These are phyloP conservation scores for Lamprologus speciosus DNA, from an alignment of 2,113 vertebrate genomes.

Conservation along the genomic window DNA sequence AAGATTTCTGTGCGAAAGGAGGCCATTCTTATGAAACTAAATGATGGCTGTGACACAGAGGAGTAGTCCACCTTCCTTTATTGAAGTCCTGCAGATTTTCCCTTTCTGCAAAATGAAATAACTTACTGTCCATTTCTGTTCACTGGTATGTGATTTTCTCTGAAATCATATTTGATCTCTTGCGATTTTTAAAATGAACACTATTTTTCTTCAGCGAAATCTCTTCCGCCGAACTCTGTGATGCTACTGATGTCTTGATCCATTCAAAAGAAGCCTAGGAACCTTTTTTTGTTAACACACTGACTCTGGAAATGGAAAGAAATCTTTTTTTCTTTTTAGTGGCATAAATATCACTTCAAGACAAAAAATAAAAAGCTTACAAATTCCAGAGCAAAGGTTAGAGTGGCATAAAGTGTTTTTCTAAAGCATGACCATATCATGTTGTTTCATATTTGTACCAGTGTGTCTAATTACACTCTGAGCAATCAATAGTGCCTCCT, in stretches of 20 bases:
- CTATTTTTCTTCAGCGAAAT: not conserved
- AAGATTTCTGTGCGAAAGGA: not conserved
- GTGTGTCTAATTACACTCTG: conserved; percentile 17
- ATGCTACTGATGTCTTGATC: not conserved
- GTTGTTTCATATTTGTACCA: not conserved
- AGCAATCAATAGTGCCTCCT: not conserved
- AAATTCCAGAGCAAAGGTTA: not conserved
- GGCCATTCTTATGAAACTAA: not conserved
- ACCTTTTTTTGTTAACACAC: not conserved
- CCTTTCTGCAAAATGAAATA: not conserved
- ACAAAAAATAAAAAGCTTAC: not conserved
- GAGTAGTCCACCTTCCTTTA: not conserved
- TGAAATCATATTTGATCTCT: not conserved
- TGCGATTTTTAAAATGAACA: not conserved
- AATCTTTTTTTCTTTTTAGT: not conserved
- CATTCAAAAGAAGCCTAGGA: not conserved
- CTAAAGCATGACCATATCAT: not conserved
- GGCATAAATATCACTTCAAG: not conserved
- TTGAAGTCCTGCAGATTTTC: not conserved
- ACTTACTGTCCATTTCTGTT: not conserved
- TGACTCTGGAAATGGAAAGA: not conserved
- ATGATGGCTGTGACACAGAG: not conserved
- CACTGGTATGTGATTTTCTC: not conserved
- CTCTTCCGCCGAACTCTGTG: not conserved
- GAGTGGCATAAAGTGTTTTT: not conserved